These are phyloP conservation scores for Brevipalpus yothersi DNA, from an alignment of 1,140 invertebrate genomes.

Conservation along the genomic window DNA sequence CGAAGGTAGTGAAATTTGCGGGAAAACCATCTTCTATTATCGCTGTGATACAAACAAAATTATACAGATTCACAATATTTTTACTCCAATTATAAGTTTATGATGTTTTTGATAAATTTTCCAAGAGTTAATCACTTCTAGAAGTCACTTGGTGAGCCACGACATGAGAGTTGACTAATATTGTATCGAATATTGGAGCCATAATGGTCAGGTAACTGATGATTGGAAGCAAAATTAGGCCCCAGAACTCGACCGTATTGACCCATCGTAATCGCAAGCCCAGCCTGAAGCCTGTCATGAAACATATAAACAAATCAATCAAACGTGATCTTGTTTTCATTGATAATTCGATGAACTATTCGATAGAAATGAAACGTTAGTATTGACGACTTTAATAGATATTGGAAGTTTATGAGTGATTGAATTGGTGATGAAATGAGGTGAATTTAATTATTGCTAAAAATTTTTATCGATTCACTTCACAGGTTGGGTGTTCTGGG, in stretches of 20 bases:
- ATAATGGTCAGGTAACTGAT: too few relatives aligned
- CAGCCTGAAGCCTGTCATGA: slow-evolving; percentile 10
- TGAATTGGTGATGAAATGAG: neutral
- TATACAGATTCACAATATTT: too few relatives aligned
- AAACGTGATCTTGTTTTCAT: slow-evolving; percentile 43
- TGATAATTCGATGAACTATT: slow-evolving; percentile 61
- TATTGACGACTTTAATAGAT: slow-evolving; percentile 1
- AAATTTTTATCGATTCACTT: neutral
- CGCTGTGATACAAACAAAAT: too few relatives aligned
- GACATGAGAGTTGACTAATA: too few relatives aligned
- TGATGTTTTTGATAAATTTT: too few relatives aligned
- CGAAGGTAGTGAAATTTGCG: too few relatives aligned
- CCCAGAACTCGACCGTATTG: neutral
- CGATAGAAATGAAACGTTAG: slow-evolving; percentile 55
- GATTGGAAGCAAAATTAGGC: neutral
- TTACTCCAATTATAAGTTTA: too few relatives aligned
- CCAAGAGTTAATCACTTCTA: too few relatives aligned
- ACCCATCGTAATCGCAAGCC: slow-evolving; percentile 7
- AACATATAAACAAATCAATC: slow-evolving; percentile 13
- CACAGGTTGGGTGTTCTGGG: slow-evolving; percentile 51
- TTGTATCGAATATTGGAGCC: too few relatives aligned
- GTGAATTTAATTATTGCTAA: neutral
- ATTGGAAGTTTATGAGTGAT: neutral
- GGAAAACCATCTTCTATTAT: too few relatives aligned
- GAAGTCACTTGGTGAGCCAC: too few relatives aligned